These are phyloP conservation scores for Drosophila parabipectinata DNA, from an alignment of 1,140 invertebrate genomes.

Conservation along the genomic window DNA sequence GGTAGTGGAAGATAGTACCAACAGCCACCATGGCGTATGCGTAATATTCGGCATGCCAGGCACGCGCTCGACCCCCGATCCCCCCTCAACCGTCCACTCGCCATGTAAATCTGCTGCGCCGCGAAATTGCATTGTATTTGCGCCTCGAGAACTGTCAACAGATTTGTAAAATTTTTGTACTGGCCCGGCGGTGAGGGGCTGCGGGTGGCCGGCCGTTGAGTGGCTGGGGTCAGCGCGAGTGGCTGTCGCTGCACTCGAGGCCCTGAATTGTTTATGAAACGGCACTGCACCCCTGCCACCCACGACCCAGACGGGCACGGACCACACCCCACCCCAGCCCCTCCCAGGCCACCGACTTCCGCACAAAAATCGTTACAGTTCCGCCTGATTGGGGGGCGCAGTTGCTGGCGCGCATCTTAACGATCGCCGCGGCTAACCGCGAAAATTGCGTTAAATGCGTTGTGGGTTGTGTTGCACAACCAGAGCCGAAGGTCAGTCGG, in stretches of 20 bases:
- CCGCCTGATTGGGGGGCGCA: conserved; percentile 59
- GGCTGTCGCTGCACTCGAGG: conserved; percentile 37
- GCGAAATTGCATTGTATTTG: conserved; percentile 43
- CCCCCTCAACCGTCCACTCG: background rate
- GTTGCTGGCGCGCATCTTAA: conserved; percentile 33
- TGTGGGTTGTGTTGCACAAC: conserved; percentile 46
- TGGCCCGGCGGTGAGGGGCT: conserved; percentile 14
- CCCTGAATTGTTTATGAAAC: conserved; percentile 60
- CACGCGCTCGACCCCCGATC: conserved; percentile 24
- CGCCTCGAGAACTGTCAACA: conserved; percentile 69
- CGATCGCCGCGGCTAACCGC: conserved; percentile 37
- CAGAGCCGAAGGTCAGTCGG: conserved; percentile 53
- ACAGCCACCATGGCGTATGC: conserved; percentile 33
- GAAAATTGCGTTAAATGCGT: conserved; percentile 52
- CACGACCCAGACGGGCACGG: background rate
- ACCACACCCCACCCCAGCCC: background rate
- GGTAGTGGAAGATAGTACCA: too few relatives aligned
- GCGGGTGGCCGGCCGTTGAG: background rate
- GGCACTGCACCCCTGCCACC: conserved; percentile 12
- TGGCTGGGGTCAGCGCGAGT: conserved; percentile 31
- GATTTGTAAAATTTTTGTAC: conserved; percentile 52
- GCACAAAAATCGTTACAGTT: conserved; percentile 60
- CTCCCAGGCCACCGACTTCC: background rate
- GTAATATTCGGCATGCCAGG: conserved; percentile 50
- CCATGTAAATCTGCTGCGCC: background rate